Conservation (phyloP, 2,888 invertebrate genomes). For the Drosophila trichaetosa region DNA sequence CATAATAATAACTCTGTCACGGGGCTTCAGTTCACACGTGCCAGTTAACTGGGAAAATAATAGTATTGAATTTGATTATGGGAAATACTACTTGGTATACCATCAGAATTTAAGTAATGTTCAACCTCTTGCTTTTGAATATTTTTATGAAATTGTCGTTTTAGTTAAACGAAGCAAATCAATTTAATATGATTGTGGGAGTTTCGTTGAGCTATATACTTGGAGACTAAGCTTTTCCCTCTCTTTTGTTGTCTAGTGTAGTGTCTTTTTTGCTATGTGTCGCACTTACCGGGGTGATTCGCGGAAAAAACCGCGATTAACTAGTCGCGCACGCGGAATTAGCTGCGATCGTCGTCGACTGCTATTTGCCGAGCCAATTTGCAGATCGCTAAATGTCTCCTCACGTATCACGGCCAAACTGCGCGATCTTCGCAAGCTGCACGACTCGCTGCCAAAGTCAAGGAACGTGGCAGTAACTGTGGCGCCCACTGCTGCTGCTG, state of each 20-base stretch:
- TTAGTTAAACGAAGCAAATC: neutral
- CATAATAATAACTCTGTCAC: slow-evolving; percentile 20
- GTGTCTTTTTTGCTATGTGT: slow-evolving; percentile 1
- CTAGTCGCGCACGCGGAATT: slow-evolving; percentile 92
- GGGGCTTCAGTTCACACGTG: slow-evolving; percentile 41
- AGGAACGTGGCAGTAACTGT: slow-evolving; percentile 63
- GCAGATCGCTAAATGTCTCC: slow-evolving; percentile 90
- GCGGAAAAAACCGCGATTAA: slow-evolving; percentile 90
- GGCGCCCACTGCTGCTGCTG: slow-evolving; percentile 36
- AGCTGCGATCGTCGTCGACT: slow-evolving; percentile 90
- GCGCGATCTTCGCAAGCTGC: slow-evolving; percentile 88
- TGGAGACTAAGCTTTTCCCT: neutral
- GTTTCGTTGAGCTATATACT: neutral
- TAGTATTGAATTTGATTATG: slow-evolving; percentile 3
- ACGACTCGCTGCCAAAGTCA: slow-evolving; percentile 84
- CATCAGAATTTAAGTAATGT: neutral
- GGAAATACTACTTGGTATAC: neutral
- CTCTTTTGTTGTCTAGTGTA: slow-evolving; percentile 30
- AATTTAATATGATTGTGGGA: neutral
- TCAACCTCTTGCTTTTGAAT: neutral
- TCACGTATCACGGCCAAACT: slow-evolving; percentile 92
- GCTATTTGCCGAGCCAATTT: slow-evolving; percentile 88
- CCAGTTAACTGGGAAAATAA: slow-evolving; percentile 45
- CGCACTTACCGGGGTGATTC: slow-evolving; percentile 85
- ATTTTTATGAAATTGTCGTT: neutral